Evolutionary conservation across 2,888 invertebrate genomes (phyloP).

Genomic region (Didymodactylos carnosus): DNA sequence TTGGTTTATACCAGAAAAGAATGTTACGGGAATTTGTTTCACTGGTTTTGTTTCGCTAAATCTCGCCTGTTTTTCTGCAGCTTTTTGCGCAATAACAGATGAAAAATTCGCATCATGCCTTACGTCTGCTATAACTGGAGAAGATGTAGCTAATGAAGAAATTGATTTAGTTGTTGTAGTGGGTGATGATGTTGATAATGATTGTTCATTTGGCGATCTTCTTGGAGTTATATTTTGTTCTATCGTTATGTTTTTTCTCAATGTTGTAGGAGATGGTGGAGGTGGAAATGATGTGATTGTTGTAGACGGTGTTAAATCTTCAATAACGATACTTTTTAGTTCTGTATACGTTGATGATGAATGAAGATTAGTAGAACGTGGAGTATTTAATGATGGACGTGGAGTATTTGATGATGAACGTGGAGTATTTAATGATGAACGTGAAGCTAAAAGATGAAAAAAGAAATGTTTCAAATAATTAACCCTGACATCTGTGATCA

Average conservation of each 20-base stretch:
- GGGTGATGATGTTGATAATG: no score
- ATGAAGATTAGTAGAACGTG: background rate
- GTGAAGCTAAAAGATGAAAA: background rate
- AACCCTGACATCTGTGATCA: background rate
- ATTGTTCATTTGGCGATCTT: no score
- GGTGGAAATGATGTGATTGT: background rate
- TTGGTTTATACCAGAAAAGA: background rate
- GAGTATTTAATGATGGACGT: no score
- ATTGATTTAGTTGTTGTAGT: background rate
- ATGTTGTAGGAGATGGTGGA: background rate
- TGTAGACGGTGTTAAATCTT: background rate
- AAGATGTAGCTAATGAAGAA: background rate
- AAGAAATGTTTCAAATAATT: background rate
- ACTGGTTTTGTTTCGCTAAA: background rate
- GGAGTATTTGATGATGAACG: no score
- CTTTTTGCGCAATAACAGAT: conserved; percentile 7
- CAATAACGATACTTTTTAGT: background rate
- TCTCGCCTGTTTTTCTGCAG: conserved; percentile 9
- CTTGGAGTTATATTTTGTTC: no score
- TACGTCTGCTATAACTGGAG: background rate
- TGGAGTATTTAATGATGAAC: no score
- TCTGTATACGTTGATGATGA: background rate
- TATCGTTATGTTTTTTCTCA: no score
- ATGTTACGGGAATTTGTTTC: background rate
- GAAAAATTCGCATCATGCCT: conserved; percentile 4